Conservation (phyloP, 2,888 invertebrate species). For the Calameuta filiformis region DNA sequence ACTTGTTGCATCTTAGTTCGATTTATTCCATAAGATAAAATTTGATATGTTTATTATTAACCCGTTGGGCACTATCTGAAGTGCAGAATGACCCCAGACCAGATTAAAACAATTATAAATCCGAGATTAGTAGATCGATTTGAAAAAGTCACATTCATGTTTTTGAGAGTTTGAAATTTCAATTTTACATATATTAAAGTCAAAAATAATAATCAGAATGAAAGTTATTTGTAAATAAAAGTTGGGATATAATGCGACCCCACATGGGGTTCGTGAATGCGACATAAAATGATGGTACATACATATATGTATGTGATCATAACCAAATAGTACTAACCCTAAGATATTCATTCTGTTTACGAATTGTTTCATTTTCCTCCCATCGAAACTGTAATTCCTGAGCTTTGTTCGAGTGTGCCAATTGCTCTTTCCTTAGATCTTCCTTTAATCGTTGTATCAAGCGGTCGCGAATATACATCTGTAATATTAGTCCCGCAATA, state of each 20-base stretch:
- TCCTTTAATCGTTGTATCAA: slow-evolving; percentile 38
- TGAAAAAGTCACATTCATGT: background rate
- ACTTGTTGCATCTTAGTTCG: background rate
- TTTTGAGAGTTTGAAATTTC: background rate
- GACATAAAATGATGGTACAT: background rate
- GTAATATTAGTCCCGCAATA: background rate
- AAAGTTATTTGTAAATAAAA: background rate
- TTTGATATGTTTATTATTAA: background rate
- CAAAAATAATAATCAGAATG: background rate
- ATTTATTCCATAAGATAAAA: background rate
- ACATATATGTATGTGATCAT: background rate
- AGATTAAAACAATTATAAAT: background rate
- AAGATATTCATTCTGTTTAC: slow-evolving; percentile 41
- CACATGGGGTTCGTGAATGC: background rate
- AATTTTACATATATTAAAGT: background rate
- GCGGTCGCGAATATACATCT: slow-evolving; percentile 37
- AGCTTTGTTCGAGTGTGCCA: slow-evolving; percentile 37
- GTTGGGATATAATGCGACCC: background rate
- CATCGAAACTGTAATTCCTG: slow-evolving; percentile 32
- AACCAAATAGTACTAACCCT: slow-evolving; percentile 28
- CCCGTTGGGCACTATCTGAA: no score
- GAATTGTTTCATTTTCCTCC: slow-evolving; percentile 33
- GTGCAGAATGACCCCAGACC: background rate
- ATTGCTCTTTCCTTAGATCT: slow-evolving; percentile 34
- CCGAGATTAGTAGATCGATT: background rate